These are phyloP conservation scores for Oscheius sp. DNA, from an alignment of 2,888 invertebrate genomes.

Conservation along the genomic window DNA sequence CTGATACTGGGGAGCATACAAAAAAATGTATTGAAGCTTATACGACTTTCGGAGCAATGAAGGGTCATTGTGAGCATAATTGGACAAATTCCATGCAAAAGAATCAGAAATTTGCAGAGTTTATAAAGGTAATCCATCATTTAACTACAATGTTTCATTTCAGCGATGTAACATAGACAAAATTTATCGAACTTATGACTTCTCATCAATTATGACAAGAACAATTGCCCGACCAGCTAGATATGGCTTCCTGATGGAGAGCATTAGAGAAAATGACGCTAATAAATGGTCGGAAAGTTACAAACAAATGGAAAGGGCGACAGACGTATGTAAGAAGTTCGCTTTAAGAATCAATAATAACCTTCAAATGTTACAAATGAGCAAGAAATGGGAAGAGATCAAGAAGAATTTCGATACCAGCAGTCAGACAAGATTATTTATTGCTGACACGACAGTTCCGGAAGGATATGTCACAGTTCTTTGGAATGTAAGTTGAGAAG, in stretches of 20 bases:
- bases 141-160: too few species aligned
- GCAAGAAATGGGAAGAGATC: slow-evolving; percentile 51
- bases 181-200: slow-evolving; percentile 47
- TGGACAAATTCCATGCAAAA: slow-evolving; percentile 42
- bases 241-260: slow-evolving; percentile 53
- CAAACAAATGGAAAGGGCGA: slow-evolving; percentile 37
- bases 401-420: slow-evolving; percentile 38
- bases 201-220: slow-evolving; percentile 51
- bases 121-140: slow-evolving; percentile 35
- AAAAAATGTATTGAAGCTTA: slow-evolving; percentile 45
- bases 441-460: slow-evolving; percentile 32
- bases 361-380: slow-evolving; percentile 47
- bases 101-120: slow-evolving; percentile 45
- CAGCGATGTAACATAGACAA: slow-evolving; percentile 33
- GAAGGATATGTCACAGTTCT: slow-evolving; percentile 9
- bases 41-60: slow-evolving; percentile 51
- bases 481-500: slow-evolving; percentile 12
- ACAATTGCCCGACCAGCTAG: slow-evolving; percentile 54
- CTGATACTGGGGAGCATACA: slow-evolving; percentile 30
- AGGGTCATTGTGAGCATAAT: slow-evolving; percentile 44
- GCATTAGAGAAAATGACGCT: slow-evolving; percentile 46
- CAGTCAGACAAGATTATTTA: slow-evolving; percentile 36
- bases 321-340: slow-evolving; percentile 42
- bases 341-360: slow-evolving; percentile 53
- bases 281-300: slow-evolving; percentile 37